These are phyloP conservation scores for Sturnira hondurensis DNA, from an alignment of 2,113 vertebrate species.

Conservation along the genomic window DNA sequence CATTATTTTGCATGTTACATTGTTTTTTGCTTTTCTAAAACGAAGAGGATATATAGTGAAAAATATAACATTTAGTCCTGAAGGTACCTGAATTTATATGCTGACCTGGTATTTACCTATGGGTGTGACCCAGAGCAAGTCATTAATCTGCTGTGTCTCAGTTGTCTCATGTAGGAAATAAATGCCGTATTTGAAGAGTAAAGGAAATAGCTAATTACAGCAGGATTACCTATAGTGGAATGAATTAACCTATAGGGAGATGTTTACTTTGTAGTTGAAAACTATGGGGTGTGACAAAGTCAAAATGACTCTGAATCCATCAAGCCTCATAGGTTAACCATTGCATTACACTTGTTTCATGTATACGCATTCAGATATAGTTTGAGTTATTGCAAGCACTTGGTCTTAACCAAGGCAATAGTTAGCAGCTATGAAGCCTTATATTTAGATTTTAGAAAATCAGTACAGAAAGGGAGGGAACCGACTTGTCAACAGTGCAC, in stretches of 20 bases:
- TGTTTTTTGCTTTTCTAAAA: background rate
- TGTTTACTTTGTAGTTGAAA: background rate
- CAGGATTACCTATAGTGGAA: background rate
- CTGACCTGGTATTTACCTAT: background rate
- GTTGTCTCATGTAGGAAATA: background rate
- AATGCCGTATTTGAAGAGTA: background rate
- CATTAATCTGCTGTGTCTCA: background rate
- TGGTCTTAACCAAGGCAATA: background rate
- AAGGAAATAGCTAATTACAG: background rate
- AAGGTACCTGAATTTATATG: background rate
- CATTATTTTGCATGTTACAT: background rate
- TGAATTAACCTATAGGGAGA: background rate
- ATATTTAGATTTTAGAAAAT: background rate
- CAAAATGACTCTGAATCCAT: background rate
- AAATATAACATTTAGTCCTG: background rate
- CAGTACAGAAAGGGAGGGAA: background rate
- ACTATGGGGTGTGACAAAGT: background rate
- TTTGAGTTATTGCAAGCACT: background rate
- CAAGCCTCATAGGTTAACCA: background rate
- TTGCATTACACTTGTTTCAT: background rate
- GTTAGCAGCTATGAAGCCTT: background rate
- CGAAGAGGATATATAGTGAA: background rate
- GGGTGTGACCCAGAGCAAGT: background rate
- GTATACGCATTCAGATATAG: background rate
- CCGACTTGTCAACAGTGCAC: background rate